Base-by-base conservation (phyloP, 2,888 invertebrate genomes). In the Scaptodrosophila latifasciaeformis region DNA sequence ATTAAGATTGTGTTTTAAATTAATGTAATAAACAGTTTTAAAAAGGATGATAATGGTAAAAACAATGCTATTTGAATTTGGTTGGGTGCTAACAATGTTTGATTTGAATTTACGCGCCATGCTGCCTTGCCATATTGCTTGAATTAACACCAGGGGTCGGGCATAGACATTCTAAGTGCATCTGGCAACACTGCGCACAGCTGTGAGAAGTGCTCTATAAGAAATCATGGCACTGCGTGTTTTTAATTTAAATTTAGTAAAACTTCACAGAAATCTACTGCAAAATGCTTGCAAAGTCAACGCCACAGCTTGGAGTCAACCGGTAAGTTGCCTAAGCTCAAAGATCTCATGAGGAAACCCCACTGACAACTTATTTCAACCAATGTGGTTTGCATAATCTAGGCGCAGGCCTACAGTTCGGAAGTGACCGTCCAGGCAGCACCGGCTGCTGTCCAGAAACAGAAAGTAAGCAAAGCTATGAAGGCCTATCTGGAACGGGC, bases 391-490 rank as follows among this genome's bases (percentile, higher is more conserved):
- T 74, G 71, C 78, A 71, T 74, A 74, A 74, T 71, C 65, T 58
- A 48, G 37, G 42, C 64, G 13, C 52, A 62, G 43, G 29, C 55
- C 10, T 84, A 72, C 29, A 57, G 70, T 24, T 75, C 75, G 0
- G 81, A 82, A 48, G 82, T 86, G 17, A 85, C 84, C 1, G 81
- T 83, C 2, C 66, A 82, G 47, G 85, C 80, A 0, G 49, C 78
- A 5, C 86, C 86, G 29, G 46, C 78, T 13, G 82, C 81, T 2
- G 65, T 84, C 0, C 85, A 83, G 24, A 90, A 89, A 71, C 90
- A 90, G 74, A 91, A 90, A 80, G 89, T 93, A 2, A 96, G 93
- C 85, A 94, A 93, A 88, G 95, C 96, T 5, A 97, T 97, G 96
- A 91, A 90, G 84, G 90, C 93, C 0, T 97, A 97, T 85, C 87